These are phyloP conservation scores for Harpegnathos saltator DNA, from an alignment of 1,140 invertebrate genomes.

Conservation along the genomic window DNA sequence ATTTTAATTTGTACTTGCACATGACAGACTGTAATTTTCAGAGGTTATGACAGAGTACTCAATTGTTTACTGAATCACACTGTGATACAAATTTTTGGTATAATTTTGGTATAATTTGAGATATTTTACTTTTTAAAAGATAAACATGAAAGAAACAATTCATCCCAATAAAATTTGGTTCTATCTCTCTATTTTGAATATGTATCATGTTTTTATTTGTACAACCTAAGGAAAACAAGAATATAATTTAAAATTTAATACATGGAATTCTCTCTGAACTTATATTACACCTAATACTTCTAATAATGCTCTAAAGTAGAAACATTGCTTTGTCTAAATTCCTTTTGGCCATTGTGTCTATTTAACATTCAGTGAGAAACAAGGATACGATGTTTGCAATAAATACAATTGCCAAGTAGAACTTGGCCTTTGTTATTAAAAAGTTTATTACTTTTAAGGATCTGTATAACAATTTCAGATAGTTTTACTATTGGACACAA, in stretches of 20 bases:
- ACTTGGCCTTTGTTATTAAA: background rate
- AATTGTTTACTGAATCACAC: slow-evolving; percentile 19
- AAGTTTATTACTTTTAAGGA: too few species aligned
- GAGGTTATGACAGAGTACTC: slow-evolving; percentile 37
- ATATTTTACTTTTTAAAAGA: background rate
- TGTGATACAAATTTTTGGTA: background rate
- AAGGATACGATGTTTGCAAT: too few species aligned
- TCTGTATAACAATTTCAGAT: too few species aligned
- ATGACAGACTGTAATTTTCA: slow-evolving; percentile 21
- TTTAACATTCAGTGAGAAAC: too few species aligned
- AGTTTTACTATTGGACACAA: background rate
- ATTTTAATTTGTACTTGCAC: slow-evolving; percentile 3
- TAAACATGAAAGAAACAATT: too few species aligned
- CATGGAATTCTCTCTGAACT: too few species aligned
- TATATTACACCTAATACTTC: background rate
- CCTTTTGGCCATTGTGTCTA: too few species aligned
- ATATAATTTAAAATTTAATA: background rate
- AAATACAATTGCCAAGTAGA: too few species aligned
- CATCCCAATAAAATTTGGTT: too few species aligned
- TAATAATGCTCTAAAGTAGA: background rate
- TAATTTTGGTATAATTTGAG: background rate
- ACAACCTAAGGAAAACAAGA: background rate
- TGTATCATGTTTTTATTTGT: background rate
- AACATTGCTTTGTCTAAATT: too few species aligned
- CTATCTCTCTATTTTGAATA: too few species aligned